phyloP scores from a whole-genome alignment of 64 coral and sea anemone species.

The Trachythela sp. region DNA sequence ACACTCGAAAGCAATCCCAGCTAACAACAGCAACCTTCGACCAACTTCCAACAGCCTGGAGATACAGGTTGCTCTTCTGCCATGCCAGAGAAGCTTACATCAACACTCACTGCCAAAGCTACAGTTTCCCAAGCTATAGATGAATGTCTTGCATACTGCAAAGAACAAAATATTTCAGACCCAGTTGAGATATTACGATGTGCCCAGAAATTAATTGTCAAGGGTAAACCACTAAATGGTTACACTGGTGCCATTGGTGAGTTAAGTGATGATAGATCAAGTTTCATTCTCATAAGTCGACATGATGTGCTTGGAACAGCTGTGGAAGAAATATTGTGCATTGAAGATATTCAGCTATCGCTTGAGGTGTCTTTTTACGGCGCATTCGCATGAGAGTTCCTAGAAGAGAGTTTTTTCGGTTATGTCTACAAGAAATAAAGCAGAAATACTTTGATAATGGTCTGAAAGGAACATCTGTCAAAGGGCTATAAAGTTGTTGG shows the following conservation, averaged over 20 bases:
- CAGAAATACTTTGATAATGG: constrained; percentile 41
- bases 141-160: neutral
- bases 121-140: neutral
- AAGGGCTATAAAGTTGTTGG: constrained; percentile 33
- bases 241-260: neutral
- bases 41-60: neutral
- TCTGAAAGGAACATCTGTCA: constrained; percentile 25
- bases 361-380: constrained; percentile 34
- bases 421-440: constrained; percentile 29
- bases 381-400: constrained; percentile 10
- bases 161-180: neutral
- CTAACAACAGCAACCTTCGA: neutral
- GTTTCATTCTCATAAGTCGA: too few relatives aligned
- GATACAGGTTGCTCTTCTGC: neutral
- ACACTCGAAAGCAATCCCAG: neutral
- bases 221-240: neutral
- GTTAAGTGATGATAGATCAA: neutral
- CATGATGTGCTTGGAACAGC: constrained; percentile 1
- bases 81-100: neutral
- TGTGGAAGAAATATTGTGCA: neutral
- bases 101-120: neutral
- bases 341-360: constrained; percentile 27
- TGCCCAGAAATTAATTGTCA: neutral
- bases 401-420: constrained; percentile 25
- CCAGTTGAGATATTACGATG: neutral